Evolutionary conservation across 2,797 vertebrate genomes (phyloP), one percentile per base, ranked within the genome.

Genomic region (Chromis chromis): DNA sequence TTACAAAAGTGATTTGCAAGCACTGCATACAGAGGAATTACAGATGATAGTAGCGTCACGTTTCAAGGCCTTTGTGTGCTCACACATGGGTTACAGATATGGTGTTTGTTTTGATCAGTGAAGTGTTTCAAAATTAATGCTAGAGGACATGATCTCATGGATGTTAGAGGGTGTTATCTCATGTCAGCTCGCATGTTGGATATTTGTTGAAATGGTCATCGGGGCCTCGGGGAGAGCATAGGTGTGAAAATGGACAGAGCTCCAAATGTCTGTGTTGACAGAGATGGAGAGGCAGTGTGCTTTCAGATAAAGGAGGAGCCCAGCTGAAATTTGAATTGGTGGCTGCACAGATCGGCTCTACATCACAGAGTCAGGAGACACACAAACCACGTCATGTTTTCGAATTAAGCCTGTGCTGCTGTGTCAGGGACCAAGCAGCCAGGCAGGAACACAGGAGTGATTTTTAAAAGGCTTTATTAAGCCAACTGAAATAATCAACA

Each of bases 201-300:
- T 52, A 62, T 74, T 44, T 68, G 53, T 17, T 63, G 27, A 64
- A 57, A 62, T 28, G 59, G 21, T 40, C 72, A 17, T n/a, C 12
- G 5, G 5, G 6, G 48, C 56, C 62, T n/a, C 11, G 2, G 54
- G 46, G 70, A 33, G 24, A 33, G 22, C 24, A 48, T 36, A 54
- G 46, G 25, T 77, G 36, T 67, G 46, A 60, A 68, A 59, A 57
- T 31, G 64, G n/a, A 28, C 28, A 52, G 27, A 25, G 60, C 14
- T 69, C 63, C 7, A 25, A 64, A 22, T 59, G 48, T 40, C 27
- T 57, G 42, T 56, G 33, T 27, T 55, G 36, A 50, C 57, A 61
- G 25, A 31, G 11, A 65, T 52, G 50, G 33, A 65, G 50, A 49
- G n/a, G 12, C 40, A 40, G 28, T 46, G 21, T 59, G 31, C 36